A percentile compares a stretch with the other conserved stretches of the same genome.
phyloP scores from a whole-genome alignment of 1,140 invertebrate genomes.

The Whitmania pigra region DNA sequence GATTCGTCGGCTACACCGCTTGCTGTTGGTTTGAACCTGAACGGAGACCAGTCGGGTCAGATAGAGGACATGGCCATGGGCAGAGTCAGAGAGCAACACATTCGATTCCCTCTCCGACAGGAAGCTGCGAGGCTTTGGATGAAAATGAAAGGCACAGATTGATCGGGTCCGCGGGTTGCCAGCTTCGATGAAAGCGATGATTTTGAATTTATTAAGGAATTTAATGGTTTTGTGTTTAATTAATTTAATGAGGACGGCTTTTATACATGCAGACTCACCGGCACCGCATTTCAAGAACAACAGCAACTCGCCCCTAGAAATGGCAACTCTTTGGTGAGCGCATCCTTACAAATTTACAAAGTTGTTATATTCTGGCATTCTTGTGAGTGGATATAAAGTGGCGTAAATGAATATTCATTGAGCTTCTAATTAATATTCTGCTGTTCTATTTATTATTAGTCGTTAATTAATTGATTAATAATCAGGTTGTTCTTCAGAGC shows the following conservation, averaged over 20 bases:
- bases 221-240: background rate
- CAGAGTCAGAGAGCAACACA: background rate
- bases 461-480: background rate
- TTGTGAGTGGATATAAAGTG: background rate
- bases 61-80: background rate
- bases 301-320: slow-evolving; percentile 43
- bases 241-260: background rate
- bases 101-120: too few species aligned
- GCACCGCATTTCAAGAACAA: slow-evolving; percentile 29
- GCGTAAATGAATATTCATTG: background rate
- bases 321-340: slow-evolving; percentile 23
- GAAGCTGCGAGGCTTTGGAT: too few species aligned
- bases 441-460: background rate
- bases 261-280: slow-evolving; percentile 33
- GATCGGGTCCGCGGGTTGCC: background rate
- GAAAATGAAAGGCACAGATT: background rate
- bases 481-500: background rate
- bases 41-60: background rate
- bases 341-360: slow-evolving; percentile 24
- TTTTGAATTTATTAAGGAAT: background rate
- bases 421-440: background rate
- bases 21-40: background rate
- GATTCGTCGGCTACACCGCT: background rate
- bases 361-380: background rate
- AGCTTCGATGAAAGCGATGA: background rate